Conservation (phyloP, 2,113 vertebrate genomes). For the Notarius lentiginosus region DNA sequence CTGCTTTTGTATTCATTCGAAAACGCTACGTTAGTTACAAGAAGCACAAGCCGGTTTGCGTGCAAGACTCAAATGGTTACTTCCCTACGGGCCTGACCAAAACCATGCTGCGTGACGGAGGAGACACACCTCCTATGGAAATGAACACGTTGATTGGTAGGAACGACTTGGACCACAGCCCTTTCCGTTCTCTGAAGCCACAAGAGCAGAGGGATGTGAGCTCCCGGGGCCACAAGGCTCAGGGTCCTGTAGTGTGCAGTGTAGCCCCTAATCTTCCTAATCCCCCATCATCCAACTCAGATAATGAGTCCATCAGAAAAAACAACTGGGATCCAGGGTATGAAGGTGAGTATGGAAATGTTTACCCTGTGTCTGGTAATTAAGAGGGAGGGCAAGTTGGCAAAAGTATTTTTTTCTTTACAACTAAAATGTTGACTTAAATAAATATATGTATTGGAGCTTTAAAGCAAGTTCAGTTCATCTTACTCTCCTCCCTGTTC, state of each 20-base stretch:
- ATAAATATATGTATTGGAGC: not conserved
- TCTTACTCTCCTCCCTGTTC: slow-evolving; percentile 22
- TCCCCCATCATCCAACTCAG: slow-evolving; percentile 75
- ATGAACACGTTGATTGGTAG: slow-evolving; percentile 71
- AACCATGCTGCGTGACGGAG: slow-evolving; percentile 75
- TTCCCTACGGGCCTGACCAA: slow-evolving; percentile 78
- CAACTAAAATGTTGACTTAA: not conserved
- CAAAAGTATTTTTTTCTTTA: not conserved
- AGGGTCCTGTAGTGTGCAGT: slow-evolving; percentile 86
- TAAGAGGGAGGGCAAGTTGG: not conserved
- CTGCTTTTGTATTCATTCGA: slow-evolving; percentile 66
- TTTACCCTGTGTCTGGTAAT: not conserved
- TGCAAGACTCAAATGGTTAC: slow-evolving; percentile 88
- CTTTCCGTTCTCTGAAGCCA: slow-evolving; percentile 72
- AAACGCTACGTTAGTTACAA: slow-evolving; percentile 76
- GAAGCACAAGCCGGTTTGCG: slow-evolving; percentile 80
- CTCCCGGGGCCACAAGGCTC: slow-evolving; percentile 60
- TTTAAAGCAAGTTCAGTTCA: not conserved
- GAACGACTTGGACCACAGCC: slow-evolving; percentile 76
- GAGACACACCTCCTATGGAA: slow-evolving; percentile 75
- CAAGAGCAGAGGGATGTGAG: slow-evolving; percentile 62
- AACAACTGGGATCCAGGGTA: slow-evolving; percentile 88
- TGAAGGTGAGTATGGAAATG: slow-evolving; percentile 76
- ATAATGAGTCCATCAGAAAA: slow-evolving; percentile 86
- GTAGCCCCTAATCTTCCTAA: slow-evolving; percentile 91